A percentile compares a stretch with the other conserved stretches of the same genome.
Evolutionary conservation across 2,113 vertebrate species (phyloP).

Genomic region (Tenrec ecaudatus): DNA sequence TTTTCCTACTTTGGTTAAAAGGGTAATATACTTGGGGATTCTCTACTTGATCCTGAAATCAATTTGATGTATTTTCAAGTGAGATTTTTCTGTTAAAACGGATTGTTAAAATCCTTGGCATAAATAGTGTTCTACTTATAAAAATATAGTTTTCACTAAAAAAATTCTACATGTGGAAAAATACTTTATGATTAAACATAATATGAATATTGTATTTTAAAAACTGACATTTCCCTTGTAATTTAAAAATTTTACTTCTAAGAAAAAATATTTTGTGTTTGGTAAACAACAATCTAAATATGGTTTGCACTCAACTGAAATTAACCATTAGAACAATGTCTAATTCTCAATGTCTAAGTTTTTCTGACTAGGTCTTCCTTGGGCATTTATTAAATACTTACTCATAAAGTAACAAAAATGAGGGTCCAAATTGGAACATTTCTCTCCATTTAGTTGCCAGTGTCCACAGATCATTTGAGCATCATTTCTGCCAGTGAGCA

Average conservation of each 20-base stretch:
- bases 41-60: neutral
- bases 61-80: neutral
- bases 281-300: neutral
- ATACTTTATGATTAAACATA: conserved; percentile 32
- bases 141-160: conserved; percentile 59
- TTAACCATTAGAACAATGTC: conserved; percentile 16
- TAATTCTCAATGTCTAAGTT: conserved; percentile 1
- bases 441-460: conserved; percentile 21
- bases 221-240: conserved; percentile 20
- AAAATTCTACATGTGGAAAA: conserved; percentile 45
- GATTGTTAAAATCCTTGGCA: neutral
- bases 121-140: conserved; percentile 20
- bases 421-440: neutral
- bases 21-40: neutral
- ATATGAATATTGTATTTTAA: conserved; percentile 38
- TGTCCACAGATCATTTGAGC: conserved; percentile 40
- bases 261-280: conserved; percentile 32
- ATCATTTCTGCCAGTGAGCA: neutral
- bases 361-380: conserved; percentile 27
- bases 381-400: neutral
- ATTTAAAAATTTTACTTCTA: conserved; percentile 47
- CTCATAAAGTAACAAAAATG: neutral
- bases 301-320: neutral
- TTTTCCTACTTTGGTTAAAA: neutral
- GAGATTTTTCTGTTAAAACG: neutral